These are phyloP conservation scores for Ambastaia sidthimunki DNA, from an alignment of 2,797 vertebrate genomes.

Conservation along the genomic window DNA sequence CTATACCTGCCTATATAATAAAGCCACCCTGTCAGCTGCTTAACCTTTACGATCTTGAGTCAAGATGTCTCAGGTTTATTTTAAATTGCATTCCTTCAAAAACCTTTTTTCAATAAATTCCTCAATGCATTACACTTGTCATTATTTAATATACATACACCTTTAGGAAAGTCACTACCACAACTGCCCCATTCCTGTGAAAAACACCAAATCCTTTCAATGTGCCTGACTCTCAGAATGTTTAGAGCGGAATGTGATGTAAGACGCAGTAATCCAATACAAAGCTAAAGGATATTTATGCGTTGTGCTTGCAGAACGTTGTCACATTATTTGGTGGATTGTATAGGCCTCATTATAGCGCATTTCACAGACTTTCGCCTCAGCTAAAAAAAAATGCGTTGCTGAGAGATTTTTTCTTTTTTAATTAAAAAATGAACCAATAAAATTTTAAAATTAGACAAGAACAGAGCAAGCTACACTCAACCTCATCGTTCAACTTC, in stretches of 20 bases:
- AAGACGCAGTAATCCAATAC: constrained; percentile 23
- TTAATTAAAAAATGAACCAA: not conserved
- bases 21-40: not conserved
- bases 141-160: constrained; percentile 32
- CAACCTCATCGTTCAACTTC: not conserved
- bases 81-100: not conserved
- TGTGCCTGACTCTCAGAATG: constrained; percentile 2
- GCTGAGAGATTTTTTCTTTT: not conserved
- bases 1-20: not conserved
- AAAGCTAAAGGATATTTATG: constrained; percentile 23
- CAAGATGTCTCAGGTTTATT: constrained; percentile 1
- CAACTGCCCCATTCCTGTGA: constrained; percentile 24
- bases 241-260: constrained; percentile 25
- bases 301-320: constrained; percentile 17
- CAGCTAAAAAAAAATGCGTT: constrained; percentile 7
- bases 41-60: not conserved
- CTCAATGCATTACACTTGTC: not conserved
- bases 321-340: constrained; percentile 9
- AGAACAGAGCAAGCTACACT: not conserved
- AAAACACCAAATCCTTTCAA: constrained; percentile 37
- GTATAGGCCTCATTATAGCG: not conserved
- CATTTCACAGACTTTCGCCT: not conserved
- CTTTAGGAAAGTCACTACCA: constrained; percentile 5
- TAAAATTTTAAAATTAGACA: not conserved
- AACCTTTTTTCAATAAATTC: constrained; percentile 11